These are phyloP conservation scores for Torymus texanus DNA, from an alignment of 2,888 invertebrate genomes.

Conservation along the genomic window DNA sequence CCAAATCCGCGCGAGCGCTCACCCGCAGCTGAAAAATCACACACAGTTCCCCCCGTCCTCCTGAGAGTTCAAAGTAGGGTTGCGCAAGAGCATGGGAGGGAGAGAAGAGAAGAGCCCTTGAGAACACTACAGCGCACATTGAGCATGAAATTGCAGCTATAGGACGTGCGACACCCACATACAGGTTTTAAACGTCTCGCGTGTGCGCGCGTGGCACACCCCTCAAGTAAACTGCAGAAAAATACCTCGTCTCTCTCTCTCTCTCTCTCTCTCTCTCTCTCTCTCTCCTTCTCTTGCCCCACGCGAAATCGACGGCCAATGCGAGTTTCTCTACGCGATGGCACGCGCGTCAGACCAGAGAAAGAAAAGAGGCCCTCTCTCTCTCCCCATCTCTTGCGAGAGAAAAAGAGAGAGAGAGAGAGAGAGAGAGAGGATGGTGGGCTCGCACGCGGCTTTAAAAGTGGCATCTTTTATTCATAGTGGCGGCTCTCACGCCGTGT, in stretches of 20 bases:
- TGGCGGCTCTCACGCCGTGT: slow-evolving; percentile 62
- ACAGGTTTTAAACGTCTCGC: slow-evolving; percentile 18
- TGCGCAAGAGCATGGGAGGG: not conserved
- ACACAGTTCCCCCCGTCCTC: no score
- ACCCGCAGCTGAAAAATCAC: no score
- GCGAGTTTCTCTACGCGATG: not conserved
- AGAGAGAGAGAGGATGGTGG: not conserved
- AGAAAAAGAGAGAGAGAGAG: not conserved
- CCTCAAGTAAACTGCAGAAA: slow-evolving; percentile 41
- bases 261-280: not conserved
- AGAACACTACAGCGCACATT: slow-evolving; percentile 11
- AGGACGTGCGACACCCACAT: not conserved
- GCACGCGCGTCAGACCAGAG: no score
- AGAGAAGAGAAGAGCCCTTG: not conserved
- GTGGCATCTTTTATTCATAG: slow-evolving; percentile 71
- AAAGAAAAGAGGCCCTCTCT: not conserved
- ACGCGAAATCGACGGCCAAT: no score
- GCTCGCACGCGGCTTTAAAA: slow-evolving; percentile 63
- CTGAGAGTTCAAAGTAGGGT: not conserved
- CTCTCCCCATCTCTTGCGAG: not conserved
- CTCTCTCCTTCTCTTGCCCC: not conserved
- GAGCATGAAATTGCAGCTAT: slow-evolving; percentile 33
- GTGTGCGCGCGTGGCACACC: not conserved
- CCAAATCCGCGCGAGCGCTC: no score
- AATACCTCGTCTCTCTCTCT: slow-evolving; percentile 17